phyloP scores from a whole-genome alignment of 2,797 vertebrate genomes.

The Streptopelia turtur region DNA sequence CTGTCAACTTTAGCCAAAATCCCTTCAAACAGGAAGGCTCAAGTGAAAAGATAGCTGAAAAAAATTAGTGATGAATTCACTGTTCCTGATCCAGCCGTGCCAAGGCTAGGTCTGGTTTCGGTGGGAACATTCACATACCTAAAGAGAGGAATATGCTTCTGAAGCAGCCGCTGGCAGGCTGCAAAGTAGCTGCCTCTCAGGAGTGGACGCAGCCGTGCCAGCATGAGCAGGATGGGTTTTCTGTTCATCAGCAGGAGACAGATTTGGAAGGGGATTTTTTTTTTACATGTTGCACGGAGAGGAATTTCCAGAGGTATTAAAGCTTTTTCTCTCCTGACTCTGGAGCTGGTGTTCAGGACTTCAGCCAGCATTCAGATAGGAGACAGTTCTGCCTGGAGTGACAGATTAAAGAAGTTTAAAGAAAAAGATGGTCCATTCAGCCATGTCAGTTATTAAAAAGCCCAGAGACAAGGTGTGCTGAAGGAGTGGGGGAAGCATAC shows the following conservation, averaged over 20 bases:
- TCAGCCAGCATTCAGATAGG: background rate
- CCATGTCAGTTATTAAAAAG: background rate
- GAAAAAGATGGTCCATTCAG: background rate
- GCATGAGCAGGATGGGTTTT: background rate
- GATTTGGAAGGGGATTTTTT: background rate
- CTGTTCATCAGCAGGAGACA: background rate
- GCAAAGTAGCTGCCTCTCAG: background rate
- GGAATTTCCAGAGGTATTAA: background rate
- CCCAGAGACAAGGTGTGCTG: background rate
- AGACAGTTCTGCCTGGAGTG: background rate
- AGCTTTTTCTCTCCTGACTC: background rate
- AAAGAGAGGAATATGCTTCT: background rate
- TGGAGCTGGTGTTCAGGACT: background rate
- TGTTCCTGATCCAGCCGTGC: background rate
- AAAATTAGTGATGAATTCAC: background rate
- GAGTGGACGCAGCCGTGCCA: rapidly evolving
- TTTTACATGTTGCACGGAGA: background rate
- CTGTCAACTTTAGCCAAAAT: background rate
- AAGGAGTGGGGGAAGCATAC: background rate
- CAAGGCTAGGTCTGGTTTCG: background rate
- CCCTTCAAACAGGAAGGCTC: background rate
- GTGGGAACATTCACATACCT: background rate
- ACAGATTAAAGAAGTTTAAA: background rate
- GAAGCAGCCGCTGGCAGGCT: background rate
- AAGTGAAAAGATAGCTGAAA: background rate